Conservation (phyloP, 2,888 invertebrate species). For the Lycocerus yunnanus region DNA sequence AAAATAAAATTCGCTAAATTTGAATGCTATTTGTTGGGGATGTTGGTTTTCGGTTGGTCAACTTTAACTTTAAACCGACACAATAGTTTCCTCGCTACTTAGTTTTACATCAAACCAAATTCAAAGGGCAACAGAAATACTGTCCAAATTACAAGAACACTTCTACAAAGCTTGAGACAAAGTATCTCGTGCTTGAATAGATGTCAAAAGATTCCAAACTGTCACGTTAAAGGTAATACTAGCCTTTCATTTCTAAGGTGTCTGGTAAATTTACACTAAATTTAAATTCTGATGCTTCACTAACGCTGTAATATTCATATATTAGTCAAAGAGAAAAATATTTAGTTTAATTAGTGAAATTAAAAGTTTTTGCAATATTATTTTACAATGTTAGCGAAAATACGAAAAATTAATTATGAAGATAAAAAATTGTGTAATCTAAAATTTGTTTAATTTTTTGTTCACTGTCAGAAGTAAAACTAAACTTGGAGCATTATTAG, state of each 20-base stretch:
- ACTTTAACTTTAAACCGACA: not conserved
- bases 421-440: no score
- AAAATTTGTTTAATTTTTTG: no score
- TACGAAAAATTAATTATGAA: no score
- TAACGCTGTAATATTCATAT: not conserved
- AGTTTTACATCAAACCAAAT: not conserved
- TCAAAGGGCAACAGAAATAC: not conserved
- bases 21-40: not conserved
- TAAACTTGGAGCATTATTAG: no score
- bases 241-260: not conserved
- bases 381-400: no score
- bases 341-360: not conserved
- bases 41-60: not conserved
- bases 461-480: no score
- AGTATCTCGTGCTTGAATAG: not conserved
- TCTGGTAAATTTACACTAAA: not conserved
- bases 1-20: not conserved
- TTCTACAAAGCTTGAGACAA: not conserved
- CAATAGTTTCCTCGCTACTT: not conserved
- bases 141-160: slow-evolving; percentile 1
- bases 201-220: not conserved
- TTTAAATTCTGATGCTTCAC: not conserved
- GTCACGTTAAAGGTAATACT: not conserved
- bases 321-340: not conserved
- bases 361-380: no score